Evolutionary conservation across 2,113 vertebrate genomes (phyloP), one percentile per base, ranked within the genome.

Genomic region (Agelaius tricolor): DNA sequence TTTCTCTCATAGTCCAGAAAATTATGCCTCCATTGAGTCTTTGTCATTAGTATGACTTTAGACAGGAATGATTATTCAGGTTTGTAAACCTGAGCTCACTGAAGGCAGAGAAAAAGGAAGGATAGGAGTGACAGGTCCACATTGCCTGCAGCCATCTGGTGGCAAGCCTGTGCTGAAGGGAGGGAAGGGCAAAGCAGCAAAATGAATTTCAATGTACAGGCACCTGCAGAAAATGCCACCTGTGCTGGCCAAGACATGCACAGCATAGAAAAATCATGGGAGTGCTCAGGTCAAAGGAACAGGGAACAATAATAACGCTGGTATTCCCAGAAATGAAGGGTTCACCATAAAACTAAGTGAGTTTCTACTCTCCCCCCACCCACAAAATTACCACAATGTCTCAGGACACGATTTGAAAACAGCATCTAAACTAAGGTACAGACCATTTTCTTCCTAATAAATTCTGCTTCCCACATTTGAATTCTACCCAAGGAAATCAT

Each of bases 401-500:
- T 31, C 58, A 72, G 54, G 37, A 31, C 26, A 21, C 5, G 9
- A 35, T 57, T 58, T 89, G 44, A 68, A 78, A 88, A 11, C 19
- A 41, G 7, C 19, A 16, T 8, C 2, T 1, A 37, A 80, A 84
- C 16, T 13, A 47, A 79, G 41, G 41, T 21, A 22, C 37, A 62
- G 39, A 35, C 24, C 14, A 2, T 41, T 87, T 89, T 62, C 55
- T 79, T 84, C n/a, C 27, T 51, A 62, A 84, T 47, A 61, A 78
- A 61, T 9, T 66, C 23, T 0, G 1, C 57, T 71, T 74, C 11
- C 57, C n/a, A 14, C 49, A 86, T 93, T 86, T 93, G 73, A 97
- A 96, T 94, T 94, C 87, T 47, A 86, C 41, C 47, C 85, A 79
- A 96, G 84, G 66, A 94, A 95, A 91, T 89, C 51, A 93, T 96